These are phyloP conservation scores for Tromatobia lineatoria DNA, from an alignment of 2,888 invertebrate genomes.

Conservation along the genomic window DNA sequence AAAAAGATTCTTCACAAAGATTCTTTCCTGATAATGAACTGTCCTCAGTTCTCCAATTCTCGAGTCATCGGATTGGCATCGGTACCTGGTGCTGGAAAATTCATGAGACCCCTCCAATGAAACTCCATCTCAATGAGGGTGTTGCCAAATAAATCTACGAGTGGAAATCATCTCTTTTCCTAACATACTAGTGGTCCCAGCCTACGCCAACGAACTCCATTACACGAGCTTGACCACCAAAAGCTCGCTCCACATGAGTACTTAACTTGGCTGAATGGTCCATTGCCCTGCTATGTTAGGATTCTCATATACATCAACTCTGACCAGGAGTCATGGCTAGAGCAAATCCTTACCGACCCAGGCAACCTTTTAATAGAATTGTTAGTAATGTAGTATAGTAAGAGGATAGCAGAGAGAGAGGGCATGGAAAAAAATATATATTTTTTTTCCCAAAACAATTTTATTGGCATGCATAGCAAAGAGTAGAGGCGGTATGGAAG, in stretches of 20 bases:
- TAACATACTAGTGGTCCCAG: conserved; percentile 32
- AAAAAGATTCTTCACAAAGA: too few species aligned
- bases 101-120: neutral
- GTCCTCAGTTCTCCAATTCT: too few species aligned
- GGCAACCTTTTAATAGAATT: conserved; percentile 6
- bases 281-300: conserved; percentile 30
- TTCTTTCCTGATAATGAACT: too few species aligned
- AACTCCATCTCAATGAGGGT: neutral
- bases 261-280: conserved; percentile 42
- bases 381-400: neutral
- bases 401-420: neutral
- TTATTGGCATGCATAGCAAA: neutral
- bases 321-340: conserved; percentile 37
- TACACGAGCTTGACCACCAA: conserved; percentile 24
- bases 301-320: conserved; percentile 35
- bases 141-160: neutral
- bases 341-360: conserved; percentile 20
- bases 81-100: neutral
- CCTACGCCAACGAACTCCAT: conserved; percentile 50
- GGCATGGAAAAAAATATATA: too few species aligned
- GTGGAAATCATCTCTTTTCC: neutral
- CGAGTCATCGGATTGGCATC: too few species aligned
- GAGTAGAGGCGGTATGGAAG: neutral
- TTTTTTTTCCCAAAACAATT: too few species aligned
- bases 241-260: conserved; percentile 42